Evolutionary conservation across 2,113 vertebrate species (phyloP).

Genomic region (Ailuropoda melanoleuca): DNA sequence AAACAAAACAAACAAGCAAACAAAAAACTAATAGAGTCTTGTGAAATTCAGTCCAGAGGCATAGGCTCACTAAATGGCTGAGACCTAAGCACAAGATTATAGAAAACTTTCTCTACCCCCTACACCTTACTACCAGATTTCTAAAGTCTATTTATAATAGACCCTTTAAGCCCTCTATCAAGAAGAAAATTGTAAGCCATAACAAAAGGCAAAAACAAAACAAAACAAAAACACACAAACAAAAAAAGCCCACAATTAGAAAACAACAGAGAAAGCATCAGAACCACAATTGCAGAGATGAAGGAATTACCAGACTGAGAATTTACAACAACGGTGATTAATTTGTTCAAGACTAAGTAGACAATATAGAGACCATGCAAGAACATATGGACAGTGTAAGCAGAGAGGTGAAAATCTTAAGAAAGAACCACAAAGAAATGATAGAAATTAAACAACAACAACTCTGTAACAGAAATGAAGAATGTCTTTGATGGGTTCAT

Average conservation of each 20-base stretch:
- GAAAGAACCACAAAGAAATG: not conserved
- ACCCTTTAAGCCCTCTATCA: not conserved
- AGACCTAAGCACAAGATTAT: not conserved
- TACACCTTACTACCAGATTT: not conserved
- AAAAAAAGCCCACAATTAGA: not conserved
- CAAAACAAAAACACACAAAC: not conserved
- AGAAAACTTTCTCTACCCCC: not conserved
- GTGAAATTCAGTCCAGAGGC: not conserved
- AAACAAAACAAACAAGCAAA: too few relatives aligned
- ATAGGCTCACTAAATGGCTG: not conserved
- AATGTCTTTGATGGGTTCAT: not conserved
- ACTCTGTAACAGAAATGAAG: not conserved
- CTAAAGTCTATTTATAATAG: not conserved
- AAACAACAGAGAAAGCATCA: not conserved
- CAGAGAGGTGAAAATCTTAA: not conserved
- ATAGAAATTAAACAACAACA: not conserved
- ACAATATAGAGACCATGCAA: not conserved
- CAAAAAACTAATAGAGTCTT: not conserved
- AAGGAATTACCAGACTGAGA: not conserved
- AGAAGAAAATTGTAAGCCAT: not conserved
- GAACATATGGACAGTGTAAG: not conserved
- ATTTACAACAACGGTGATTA: not conserved
- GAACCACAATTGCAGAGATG: not conserved
- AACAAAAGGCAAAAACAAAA: not conserved
- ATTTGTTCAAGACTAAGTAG: not conserved